A percentile compares a stretch with the other conserved stretches of the same genome.
These are phyloP conservation scores for Pluvianellus socialis DNA, from an alignment of 2,113 vertebrate species.

Conservation along the genomic window DNA sequence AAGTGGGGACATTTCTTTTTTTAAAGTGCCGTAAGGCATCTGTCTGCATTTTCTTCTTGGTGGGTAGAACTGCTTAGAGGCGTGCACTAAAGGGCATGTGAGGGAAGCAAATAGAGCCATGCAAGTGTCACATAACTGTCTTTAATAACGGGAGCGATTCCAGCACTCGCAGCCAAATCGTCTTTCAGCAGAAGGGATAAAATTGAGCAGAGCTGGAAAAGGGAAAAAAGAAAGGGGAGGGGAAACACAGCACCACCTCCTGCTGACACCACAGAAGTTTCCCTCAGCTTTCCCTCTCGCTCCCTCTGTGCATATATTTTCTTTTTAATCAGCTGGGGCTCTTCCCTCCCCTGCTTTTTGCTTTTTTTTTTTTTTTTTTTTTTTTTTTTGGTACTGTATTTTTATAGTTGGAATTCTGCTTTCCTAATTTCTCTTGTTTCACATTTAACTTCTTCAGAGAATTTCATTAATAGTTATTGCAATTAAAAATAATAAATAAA, in stretches of 20 bases:
- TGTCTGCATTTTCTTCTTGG: background rate
- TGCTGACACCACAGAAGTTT: conserved; percentile 44
- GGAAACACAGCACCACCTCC: conserved; percentile 56
- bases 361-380: background rate
- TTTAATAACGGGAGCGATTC: background rate
- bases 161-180: background rate
- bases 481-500: conserved; percentile 76
- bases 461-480: conserved; percentile 72
- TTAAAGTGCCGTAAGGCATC: background rate
- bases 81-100: background rate
- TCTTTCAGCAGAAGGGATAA: conserved; percentile 47
- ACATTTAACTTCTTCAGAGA: conserved; percentile 64
- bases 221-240: conserved; percentile 41
- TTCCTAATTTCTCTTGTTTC: conserved; percentile 53
- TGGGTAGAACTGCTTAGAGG: background rate
- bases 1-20: background rate
- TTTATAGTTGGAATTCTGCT: conserved; percentile 51
- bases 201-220: conserved; percentile 38
- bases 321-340: conserved; percentile 39
- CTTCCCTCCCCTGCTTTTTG: background rate
- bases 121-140: conserved; percentile 29
- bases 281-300: conserved; percentile 7
- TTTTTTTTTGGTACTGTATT: background rate
- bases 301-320: conserved; percentile 33
- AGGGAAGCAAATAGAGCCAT: background rate